Evolutionary conservation across 2,888 invertebrate species (phyloP), one percentile per base, ranked within the genome.

Genomic region (Ecdyonurus torrentis): DNA sequence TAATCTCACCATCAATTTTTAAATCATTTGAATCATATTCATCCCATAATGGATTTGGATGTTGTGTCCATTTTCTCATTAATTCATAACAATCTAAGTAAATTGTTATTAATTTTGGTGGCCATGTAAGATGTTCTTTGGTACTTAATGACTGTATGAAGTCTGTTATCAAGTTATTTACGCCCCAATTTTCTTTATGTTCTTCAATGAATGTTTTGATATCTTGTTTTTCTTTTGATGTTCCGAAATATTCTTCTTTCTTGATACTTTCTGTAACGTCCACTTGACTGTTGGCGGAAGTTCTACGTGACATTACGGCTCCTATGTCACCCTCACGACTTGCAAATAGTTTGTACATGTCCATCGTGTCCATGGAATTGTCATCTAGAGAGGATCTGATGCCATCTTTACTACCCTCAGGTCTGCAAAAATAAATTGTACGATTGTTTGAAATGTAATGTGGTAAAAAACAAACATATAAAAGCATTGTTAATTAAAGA

Each of bases 41-140:
- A 15, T 37, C 37, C 15, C 37, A 5, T 37, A 37, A 10, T 37
- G 37, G 37, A 37, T 15, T 10, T 10, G 37, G 37, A 37, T 37
- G 37, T 37, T 37, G 37, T 5, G 15, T 15, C 15, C 7, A 37
- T 37, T 37, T 68, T 68, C 68, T 66, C 59, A 66, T 67, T 20
- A 64, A 25, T 5, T 78, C 75, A 69, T 84, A 86, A 3, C 82
- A 78, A 71, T 81, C 77, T 64, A 84, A 73, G 72, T 81, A 89
- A 59, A 82, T 70, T 18, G 78, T 74, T 0, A 78, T 70, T 25
- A 88, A 74, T 59, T 78, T 78, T 64, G 78, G 74, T 0, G 87
- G 85, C 87, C 87, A 89, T 65, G 79, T 79, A 7, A 77, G 70
- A 67, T 77, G 77, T 84, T 86, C 87, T 68, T 85, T 81, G 2